Base-by-base conservation (phyloP, 1,140 invertebrate genomes). In the Drosophila subpulchrella region DNA sequence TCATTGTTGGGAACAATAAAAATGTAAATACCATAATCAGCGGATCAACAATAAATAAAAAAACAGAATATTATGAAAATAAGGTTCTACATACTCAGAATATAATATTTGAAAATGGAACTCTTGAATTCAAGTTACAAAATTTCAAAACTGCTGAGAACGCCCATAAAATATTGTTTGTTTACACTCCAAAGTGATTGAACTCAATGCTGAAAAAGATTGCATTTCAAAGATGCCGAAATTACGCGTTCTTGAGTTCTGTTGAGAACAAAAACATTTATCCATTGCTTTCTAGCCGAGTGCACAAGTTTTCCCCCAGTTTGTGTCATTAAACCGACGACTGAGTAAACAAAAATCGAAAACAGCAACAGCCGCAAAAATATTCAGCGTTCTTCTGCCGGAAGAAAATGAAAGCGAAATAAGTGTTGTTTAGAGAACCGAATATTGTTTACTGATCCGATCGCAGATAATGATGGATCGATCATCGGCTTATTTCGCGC, bases 381-480 rank as follows among this genome's bases (percentile, higher is more conserved):
- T 41, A 30, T 54, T 63, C 13, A 12, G 15, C 32, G 56, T 30
- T 46, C 30, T 50, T 44, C 42, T 60, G 56, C 54, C 74, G 65
- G 60, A 86, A 71, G 63, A 86, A 81, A 81, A 34, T 13, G 82
- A 85, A 86, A 82, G 74, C 68, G 62, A 58, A 63, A 30, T 15
- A 30, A 36, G 63, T 34, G 20, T 65, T 66, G 60, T 53, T 68
- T 51, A 53, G 46, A 42, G 42, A 34, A 44, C 51, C 8, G 15
- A 38, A 62, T 63, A 74, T 39, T 56, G 73, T 56, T 51, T 58
- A 76, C 73, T 41, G 48, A 67, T 76, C 36, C 17, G 32, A 53
- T 38, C 30, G 48, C 10, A 11, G 73, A 76, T 75, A 66, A 53
- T 58, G 61, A 66, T 54, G 12, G 36, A 71, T 71, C 60, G 27